Conservation (phyloP, 1,140 invertebrate species). For the Nymphalis io region DNA sequence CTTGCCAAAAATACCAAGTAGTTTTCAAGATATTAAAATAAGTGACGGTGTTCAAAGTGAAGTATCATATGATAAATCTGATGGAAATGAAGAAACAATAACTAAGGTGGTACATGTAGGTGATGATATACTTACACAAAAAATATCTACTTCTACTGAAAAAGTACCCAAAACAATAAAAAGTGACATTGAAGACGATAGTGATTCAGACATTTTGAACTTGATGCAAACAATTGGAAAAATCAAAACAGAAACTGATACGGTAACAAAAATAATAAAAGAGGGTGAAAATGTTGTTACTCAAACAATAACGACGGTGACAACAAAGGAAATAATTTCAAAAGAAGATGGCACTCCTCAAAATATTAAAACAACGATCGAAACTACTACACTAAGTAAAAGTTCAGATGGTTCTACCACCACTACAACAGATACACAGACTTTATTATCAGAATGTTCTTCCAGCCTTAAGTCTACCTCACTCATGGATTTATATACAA, state of each 20-base stretch:
- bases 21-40: slow-evolving; percentile 68
- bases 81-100: slow-evolving; percentile 72
- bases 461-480: slow-evolving; percentile 77
- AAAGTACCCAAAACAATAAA: slow-evolving; percentile 67
- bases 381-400: slow-evolving; percentile 79
- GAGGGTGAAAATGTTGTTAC: slow-evolving; percentile 80
- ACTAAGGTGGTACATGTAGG: slow-evolving; percentile 78
- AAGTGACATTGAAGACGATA: slow-evolving; percentile 45
- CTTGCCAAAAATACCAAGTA: slow-evolving; percentile 68
- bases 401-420: slow-evolving; percentile 75
- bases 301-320: slow-evolving; percentile 79
- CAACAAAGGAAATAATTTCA: slow-evolving; percentile 79
- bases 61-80: slow-evolving; percentile 69
- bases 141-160: slow-evolving; percentile 79
- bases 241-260: slow-evolving; percentile 80
- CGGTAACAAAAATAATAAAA: slow-evolving; percentile 79
- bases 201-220: slow-evolving; percentile 57
- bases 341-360: slow-evolving; percentile 79
- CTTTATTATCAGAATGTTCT: slow-evolving; percentile 78
- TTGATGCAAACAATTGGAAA: slow-evolving; percentile 78
- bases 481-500: slow-evolving; percentile 66
- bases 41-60: slow-evolving; percentile 73
- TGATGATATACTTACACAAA: slow-evolving; percentile 77
- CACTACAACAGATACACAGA: slow-evolving; percentile 77
- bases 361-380: slow-evolving; percentile 81